Evolutionary conservation across 2,888 invertebrate genomes (phyloP).

Genomic region (Auanema sp.): DNA sequence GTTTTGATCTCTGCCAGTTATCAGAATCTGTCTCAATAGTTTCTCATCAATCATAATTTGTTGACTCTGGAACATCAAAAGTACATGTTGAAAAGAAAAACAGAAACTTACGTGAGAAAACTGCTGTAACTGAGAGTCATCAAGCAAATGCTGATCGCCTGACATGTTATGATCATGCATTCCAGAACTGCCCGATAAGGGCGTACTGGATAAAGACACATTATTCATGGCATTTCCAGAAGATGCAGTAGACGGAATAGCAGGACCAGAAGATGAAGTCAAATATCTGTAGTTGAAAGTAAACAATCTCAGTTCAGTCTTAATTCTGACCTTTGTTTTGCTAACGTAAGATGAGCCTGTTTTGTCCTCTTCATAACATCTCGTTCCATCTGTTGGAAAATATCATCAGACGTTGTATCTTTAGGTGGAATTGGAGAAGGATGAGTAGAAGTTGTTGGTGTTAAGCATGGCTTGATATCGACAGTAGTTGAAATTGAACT

Average conservation of each 20-base stretch:
- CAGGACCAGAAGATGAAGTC: too few species aligned
- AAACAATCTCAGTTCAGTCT: neutral
- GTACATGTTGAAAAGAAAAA: too few species aligned
- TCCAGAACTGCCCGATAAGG: too few species aligned
- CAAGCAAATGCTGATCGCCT: too few species aligned
- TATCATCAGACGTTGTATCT: conserved; percentile 12
- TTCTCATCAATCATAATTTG: conserved; percentile 34
- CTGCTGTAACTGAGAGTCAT: too few species aligned
- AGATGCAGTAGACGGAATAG: too few species aligned
- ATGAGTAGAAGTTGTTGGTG: neutral
- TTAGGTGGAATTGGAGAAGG: conserved; percentile 3
- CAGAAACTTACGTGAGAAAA: too few species aligned
- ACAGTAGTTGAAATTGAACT: conserved; percentile 6
- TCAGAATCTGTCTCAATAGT: conserved; percentile 29
- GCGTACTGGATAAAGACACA: too few species aligned
- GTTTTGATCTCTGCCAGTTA: conserved; percentile 28
- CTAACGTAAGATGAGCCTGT: conserved; percentile 19
- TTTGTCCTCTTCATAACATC: conserved; percentile 39
- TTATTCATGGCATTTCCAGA: too few species aligned
- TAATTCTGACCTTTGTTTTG: neutral
- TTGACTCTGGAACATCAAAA: conserved; percentile 6
- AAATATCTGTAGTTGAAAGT: neutral
- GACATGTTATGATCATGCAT: too few species aligned
- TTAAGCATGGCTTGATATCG: neutral
- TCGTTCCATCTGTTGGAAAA: conserved; percentile 29